phyloP scores from a whole-genome alignment of 2,797 vertebrate species.

The Natrix natrix region DNA sequence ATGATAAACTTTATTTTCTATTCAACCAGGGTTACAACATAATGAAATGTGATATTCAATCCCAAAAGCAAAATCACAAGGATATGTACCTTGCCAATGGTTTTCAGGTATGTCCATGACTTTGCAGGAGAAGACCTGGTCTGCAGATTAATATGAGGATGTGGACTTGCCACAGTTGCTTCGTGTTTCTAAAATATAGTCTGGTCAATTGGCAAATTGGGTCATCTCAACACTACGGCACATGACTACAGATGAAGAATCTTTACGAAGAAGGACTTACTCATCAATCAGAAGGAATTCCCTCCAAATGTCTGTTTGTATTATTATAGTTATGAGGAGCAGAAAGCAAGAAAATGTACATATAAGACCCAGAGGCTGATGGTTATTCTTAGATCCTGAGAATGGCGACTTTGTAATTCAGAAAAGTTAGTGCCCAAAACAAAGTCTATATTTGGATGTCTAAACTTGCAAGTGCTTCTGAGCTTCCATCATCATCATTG shows the following conservation, averaged over 20 bases:
- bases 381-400: neutral
- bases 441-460: neutral
- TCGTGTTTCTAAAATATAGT: neutral
- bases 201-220: neutral
- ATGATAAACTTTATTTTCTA: constrained; percentile 43
- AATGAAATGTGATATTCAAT: neutral
- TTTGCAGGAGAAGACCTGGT: neutral
- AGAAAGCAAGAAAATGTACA: neutral
- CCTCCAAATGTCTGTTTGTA: neutral
- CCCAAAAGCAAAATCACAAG: neutral
- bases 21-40: neutral
- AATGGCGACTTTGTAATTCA: neutral
- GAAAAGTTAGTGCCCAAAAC: neutral
- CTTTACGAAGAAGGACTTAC: neutral
- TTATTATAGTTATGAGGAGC: neutral
- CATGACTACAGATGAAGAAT: neutral
- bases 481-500: neutral
- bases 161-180: neutral
- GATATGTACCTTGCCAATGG: neutral
- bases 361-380: neutral
- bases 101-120: neutral
- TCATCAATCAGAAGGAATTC: neutral
- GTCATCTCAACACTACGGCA: neutral
- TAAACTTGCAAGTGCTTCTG: neutral
- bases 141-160: neutral